A percentile compares a stretch with the other conserved stretches of the same genome.
Conservation (phyloP, 2,113 vertebrate genomes). For the Ciconia boyciana region DNA sequence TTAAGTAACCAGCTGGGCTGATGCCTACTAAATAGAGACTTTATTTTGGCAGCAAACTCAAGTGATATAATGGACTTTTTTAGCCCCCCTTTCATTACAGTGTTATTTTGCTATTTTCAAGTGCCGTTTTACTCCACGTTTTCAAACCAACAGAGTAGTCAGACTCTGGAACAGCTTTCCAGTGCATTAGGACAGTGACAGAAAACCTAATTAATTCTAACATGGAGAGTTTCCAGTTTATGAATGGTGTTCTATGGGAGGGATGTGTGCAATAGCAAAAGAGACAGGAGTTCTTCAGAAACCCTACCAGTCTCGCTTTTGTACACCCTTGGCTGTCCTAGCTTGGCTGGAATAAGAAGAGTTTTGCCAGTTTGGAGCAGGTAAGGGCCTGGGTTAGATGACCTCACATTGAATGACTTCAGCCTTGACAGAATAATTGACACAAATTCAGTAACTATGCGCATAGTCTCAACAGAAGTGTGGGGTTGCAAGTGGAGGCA, state of each 20-base stretch:
- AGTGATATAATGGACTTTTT: not conserved
- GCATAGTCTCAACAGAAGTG: not conserved
- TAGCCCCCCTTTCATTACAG: not conserved
- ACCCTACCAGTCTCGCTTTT: accelerated
- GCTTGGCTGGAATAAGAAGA: not conserved
- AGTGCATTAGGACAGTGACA: not conserved
- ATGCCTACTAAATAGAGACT: conserved; percentile 13
- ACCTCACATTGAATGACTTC: not conserved
- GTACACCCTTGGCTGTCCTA: not conserved
- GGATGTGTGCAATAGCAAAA: not conserved
- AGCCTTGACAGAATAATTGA: not conserved
- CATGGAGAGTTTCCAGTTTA: not conserved
- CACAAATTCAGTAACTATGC: not conserved
- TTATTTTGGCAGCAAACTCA: conserved; percentile 23
- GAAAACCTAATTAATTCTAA: not conserved
- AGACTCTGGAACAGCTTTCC: not conserved
- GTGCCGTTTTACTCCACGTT: not conserved
- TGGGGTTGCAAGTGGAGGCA: not conserved
- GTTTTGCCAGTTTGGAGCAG: not conserved
- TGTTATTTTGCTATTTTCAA: not conserved
- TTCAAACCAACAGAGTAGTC: not conserved
- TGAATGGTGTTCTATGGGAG: not conserved
- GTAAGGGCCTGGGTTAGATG: not conserved
- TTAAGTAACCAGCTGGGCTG: not conserved
- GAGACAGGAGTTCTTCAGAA: not conserved